These are phyloP conservation scores for Jordanella pulchra DNA, from an alignment of 2,797 vertebrate species.

Conservation along the genomic window DNA sequence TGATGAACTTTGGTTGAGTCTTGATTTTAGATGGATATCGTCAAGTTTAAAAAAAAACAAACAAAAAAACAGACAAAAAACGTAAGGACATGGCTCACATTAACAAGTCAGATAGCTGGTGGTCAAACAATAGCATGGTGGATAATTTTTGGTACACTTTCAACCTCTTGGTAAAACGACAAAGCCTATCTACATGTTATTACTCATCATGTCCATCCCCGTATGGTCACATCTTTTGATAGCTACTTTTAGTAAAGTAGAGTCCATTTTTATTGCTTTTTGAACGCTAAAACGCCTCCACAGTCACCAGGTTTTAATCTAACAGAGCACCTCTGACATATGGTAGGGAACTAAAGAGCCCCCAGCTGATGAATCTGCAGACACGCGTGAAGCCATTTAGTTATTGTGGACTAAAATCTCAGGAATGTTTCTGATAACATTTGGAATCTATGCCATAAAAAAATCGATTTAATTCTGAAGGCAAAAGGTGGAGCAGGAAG, in stretches of 20 bases:
- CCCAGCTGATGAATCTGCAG: background rate
- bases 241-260: constrained; percentile 49
- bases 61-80: too few relatives aligned
- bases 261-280: background rate
- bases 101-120: background rate
- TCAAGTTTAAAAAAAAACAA: too few relatives aligned
- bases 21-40: background rate
- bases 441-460: background rate
- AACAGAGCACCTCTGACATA: background rate
- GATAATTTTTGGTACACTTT: background rate
- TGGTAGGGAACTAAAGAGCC: background rate
- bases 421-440: background rate
- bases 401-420: background rate
- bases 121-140: background rate
- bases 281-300: background rate
- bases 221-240: constrained; percentile 36
- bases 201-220: background rate
- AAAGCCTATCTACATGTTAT: background rate
- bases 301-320: too few relatives aligned
- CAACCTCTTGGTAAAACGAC: background rate
- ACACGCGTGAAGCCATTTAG: background rate
- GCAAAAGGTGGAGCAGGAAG: background rate
- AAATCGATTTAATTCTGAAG: background rate
- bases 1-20: background rate
- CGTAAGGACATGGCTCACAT: background rate